These are phyloP conservation scores for Alosa alosa DNA, from an alignment of 2,113 vertebrate genomes.

Conservation along the genomic window DNA sequence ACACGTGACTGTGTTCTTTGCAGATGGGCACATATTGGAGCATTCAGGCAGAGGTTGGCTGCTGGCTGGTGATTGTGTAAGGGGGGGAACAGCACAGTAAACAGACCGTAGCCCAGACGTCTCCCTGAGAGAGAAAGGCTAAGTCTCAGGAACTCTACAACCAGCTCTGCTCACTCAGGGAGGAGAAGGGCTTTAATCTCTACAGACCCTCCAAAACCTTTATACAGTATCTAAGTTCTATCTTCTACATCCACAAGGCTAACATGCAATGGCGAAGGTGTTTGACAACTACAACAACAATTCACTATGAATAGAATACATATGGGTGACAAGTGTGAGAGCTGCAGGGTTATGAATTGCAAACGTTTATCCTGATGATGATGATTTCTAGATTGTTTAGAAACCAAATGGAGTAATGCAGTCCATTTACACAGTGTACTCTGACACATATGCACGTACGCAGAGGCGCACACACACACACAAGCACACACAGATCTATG, in stretches of 20 bases:
- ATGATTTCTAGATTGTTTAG: neutral
- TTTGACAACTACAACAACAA: neutral
- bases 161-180: neutral
- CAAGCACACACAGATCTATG: slow-evolving; percentile 37
- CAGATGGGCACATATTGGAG: slow-evolving; percentile 9
- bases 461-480: neutral
- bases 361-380: neutral
- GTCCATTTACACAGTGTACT: neutral
- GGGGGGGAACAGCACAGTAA: neutral
- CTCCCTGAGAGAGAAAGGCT: neutral
- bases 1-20: neutral
- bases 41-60: slow-evolving; percentile 1
- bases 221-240: neutral
- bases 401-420: neutral
- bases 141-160: neutral
- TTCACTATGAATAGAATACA: neutral
- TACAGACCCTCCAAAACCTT: neutral
- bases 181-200: neutral
- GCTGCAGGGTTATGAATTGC: neutral
- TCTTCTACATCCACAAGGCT: neutral
- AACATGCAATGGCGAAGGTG: neutral
- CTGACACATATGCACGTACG: neutral
- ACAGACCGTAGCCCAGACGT: neutral
- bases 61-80: neutral
- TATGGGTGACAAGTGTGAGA: neutral